Evolutionary conservation across 2,797 vertebrate genomes (phyloP), one percentile per base, ranked within the genome.

Genomic region (Morus bassanus): DNA sequence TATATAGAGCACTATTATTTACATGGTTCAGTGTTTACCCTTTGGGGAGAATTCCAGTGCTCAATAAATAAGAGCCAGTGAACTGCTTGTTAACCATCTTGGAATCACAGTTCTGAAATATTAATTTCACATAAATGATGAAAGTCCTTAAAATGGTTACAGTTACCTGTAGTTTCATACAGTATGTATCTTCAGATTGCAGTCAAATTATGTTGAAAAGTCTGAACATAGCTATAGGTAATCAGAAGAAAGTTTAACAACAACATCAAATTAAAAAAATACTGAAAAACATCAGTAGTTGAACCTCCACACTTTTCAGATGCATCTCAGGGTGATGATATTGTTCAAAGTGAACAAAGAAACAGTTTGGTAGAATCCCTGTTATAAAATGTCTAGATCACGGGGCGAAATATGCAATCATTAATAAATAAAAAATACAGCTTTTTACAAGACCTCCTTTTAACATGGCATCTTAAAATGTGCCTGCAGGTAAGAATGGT

Each of bases 1-100:
- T 87, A 93, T 97, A 97, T 95, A 95, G 96, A 98, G 89, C 93
- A 97, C 91, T 95, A 89, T 97, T 98, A 98, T 98, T 98, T 98
- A 98, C 96, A 98, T 76, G 96, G 82, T 93, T 91, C 96, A 97
- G 89, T 95, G 92, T 97, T 94, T 97, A 69, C 94, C 70, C 81
- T 97, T 94, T 94, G 91, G 94, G 94, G 95, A 96, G 88, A 96
- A 97, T 80, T 97, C 93, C 96, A 97, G 96, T 96, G 94, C 85
- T 95, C 93, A 91, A 93, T 96, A 97, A 96, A 91, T 94, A 94
- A 85, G 59, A 96, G 93, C 96, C 96, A 96, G 83, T 95, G 91
- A 98, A 94, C 75, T 97, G 92, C 93, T 96, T 89, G 60, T 95
- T 96, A 85, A 89, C 68, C 72, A 48, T 89, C 93, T 95, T 89